A percentile compares a stretch with the other conserved stretches of the same genome.
Conservation (phyloP, 2,113 vertebrate species). For the Dendrocopos noguchii region DNA sequence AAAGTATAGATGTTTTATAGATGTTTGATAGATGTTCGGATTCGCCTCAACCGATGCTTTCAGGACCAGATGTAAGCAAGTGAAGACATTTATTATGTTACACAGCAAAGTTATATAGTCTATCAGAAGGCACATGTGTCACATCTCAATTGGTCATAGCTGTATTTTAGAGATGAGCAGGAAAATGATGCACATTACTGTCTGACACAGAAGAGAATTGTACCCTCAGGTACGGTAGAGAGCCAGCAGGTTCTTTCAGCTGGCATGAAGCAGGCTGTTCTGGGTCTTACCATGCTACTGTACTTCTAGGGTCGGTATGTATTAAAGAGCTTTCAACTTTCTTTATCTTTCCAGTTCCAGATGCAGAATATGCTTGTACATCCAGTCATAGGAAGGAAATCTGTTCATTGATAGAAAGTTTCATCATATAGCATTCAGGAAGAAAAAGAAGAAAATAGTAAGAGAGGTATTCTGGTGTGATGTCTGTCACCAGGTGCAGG, state of each 20-base stretch:
- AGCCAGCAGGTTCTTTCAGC: not conserved
- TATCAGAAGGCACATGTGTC: too few species aligned
- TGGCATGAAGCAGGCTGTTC: not conserved
- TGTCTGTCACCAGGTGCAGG: not conserved
- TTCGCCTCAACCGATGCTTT: too few species aligned
- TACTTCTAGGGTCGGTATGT: rapidly evolving
- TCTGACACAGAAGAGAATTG: not conserved
- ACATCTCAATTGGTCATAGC: not conserved
- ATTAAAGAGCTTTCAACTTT: not conserved
- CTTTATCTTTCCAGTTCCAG: not conserved
- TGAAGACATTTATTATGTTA: too few species aligned
- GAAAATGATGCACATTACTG: not conserved
- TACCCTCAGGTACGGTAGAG: not conserved
- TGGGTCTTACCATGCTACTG: not conserved
- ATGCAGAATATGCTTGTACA: not conserved
- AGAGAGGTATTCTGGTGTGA: not conserved
- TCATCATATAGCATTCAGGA: not conserved
- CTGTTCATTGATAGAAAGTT: not conserved
- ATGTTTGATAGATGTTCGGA: too few species aligned
- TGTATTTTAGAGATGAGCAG: not conserved
- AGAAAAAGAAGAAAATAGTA: not conserved
- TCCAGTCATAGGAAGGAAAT: not conserved
- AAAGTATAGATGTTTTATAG: too few species aligned
- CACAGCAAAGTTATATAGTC: too few species aligned
- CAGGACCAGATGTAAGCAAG: too few species aligned